phyloP scores from a whole-genome alignment of 2,797 vertebrate species.

The Ctenosaura bakeri region DNA sequence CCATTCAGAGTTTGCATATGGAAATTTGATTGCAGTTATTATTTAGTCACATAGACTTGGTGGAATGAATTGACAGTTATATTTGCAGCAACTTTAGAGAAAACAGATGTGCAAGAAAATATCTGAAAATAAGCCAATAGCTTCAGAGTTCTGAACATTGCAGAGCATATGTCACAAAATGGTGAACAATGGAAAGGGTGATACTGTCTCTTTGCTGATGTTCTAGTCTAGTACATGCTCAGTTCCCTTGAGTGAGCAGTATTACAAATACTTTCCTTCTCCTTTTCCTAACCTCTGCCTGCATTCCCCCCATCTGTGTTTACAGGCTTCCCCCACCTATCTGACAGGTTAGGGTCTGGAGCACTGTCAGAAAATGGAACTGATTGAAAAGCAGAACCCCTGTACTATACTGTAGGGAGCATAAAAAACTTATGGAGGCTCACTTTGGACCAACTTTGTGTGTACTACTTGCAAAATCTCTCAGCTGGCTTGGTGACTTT shows the following conservation, averaged over 20 bases:
- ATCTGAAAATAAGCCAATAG: not conserved
- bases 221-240: not conserved
- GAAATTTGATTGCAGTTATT: not conserved
- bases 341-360: too few relatives aligned
- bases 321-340: not conserved
- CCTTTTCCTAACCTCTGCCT: not conserved
- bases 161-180: not conserved
- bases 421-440: too few relatives aligned
- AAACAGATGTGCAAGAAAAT: not conserved
- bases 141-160: not conserved
- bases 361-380: too few relatives aligned
- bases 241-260: not conserved
- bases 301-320: not conserved
- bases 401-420: too few relatives aligned
- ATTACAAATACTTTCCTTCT: not conserved
- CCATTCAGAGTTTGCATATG: not conserved
- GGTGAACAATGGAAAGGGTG: not conserved
- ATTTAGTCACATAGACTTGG: not conserved
- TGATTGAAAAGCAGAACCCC: too few relatives aligned
- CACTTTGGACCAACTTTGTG: too few relatives aligned
- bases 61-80: constrained; percentile 4
- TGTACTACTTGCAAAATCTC: too few relatives aligned
- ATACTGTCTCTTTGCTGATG: not conserved
- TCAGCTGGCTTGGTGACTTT: too few relatives aligned
- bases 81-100: not conserved